Evolutionary conservation across 2,888 invertebrate species (phyloP).

Genomic region (Matsumyia berberina): DNA sequence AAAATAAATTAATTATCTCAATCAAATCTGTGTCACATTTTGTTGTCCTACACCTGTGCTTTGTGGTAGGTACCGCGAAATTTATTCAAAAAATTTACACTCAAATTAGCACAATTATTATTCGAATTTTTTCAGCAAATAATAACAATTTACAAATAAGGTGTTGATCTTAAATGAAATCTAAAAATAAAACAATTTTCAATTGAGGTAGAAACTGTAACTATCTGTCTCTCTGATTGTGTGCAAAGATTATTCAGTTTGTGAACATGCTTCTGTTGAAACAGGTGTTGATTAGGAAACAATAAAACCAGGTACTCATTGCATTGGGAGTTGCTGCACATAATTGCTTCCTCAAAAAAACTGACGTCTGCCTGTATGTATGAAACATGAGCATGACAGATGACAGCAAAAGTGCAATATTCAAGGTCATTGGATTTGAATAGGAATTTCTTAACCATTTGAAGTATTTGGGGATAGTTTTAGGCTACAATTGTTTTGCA

Average conservation of each 20-base stretch:
- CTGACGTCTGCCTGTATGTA: no score
- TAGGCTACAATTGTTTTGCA: no score
- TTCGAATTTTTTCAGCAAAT: not conserved
- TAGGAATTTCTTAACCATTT: no score
- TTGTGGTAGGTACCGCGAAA: not conserved
- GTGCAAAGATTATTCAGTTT: not conserved
- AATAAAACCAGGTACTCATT: not conserved
- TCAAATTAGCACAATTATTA: constrained; percentile 32
- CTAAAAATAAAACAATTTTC: not conserved
- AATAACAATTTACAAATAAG: not conserved
- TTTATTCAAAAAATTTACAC: constrained; percentile 16
- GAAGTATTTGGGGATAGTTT: no score
- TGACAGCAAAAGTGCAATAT: no score
- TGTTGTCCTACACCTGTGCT: not conserved
- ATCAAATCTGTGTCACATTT: not conserved
- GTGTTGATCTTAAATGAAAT: not conserved
- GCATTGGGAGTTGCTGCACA: not conserved
- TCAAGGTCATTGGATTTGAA: no score
- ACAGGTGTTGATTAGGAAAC: not conserved
- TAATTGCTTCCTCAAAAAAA: no score
- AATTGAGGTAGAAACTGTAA: no score
- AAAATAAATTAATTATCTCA: not conserved
- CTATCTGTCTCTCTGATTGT: not conserved
- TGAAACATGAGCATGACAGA: no score
- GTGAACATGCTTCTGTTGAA: not conserved